These are phyloP conservation scores for Passer domesticus DNA, from an alignment of 2,113 vertebrate genomes.

Conservation along the genomic window DNA sequence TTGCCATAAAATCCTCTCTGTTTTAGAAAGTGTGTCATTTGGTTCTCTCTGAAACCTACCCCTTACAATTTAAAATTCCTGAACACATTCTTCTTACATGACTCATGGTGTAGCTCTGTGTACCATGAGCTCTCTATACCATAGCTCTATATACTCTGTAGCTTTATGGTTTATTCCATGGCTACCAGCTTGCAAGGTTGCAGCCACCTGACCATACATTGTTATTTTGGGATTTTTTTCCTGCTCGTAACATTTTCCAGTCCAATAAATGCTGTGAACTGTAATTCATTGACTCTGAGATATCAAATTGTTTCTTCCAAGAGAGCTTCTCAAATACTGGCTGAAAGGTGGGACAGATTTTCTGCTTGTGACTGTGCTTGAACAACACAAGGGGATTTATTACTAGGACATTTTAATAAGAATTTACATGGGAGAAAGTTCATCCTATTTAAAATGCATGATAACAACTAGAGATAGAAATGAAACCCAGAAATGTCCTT, in stretches of 20 bases:
- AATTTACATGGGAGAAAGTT: not conserved
- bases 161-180: not conserved
- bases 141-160: not conserved
- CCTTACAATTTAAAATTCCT: not conserved
- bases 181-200: not conserved
- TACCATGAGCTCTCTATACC: not conserved
- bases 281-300: not conserved
- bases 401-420: not conserved
- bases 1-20: not conserved
- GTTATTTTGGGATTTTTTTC: not conserved
- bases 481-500: slow-evolving; percentile 22
- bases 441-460: not conserved
- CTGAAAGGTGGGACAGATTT: not conserved
- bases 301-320: not conserved
- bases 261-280: not conserved
- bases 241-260: not conserved
- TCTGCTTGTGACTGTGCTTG: not conserved
- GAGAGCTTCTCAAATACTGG: not conserved
- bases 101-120: not conserved
- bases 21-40: not conserved
- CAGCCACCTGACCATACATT: not conserved
- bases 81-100: not conserved
- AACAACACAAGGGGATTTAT: not conserved
- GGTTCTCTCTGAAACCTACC: not conserved
- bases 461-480: not conserved